Base-by-base conservation (phyloP, 2,113 vertebrate genomes). In the Thunnus thynnus region DNA sequence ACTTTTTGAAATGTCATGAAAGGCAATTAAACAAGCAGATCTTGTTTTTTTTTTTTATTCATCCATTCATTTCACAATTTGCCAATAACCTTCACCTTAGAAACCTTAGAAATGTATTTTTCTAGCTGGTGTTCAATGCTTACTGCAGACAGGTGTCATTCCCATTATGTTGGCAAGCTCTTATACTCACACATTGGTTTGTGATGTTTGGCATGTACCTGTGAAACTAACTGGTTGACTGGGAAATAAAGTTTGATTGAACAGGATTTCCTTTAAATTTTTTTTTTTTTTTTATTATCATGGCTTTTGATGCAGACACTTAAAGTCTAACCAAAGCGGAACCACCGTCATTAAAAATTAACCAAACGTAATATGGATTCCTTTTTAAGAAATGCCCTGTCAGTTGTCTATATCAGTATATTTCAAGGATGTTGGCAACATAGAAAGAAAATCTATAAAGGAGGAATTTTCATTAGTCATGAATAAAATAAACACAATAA, bases 401-500 rank as follows among this genome's bases (percentile, higher is more conserved):
- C 12, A 50, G 13, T 41, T 17, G 20, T 17, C 17, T 14, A 36
- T 2, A 44, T 2, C 12, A 46, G 32, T 17, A 48, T 32, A 50
- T 68, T 51, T 69, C 10, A 52, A 16, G 9, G 2, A 12, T 20
- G 13, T 46, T 48, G 1, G 9, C 14, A 62, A 17, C 13, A 62
- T 32, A 4, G 14, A 51, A 41, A 8, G 36, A 41, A 41, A 41
- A 9, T 41, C 14, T 10, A 70, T 27, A 2, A 18, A 18, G 2
- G 48, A 56, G 67, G 36, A 48, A 47, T 70, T 77, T 74, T 60
- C 8, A 16, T 86, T 54, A 52, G 67, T 67, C 5, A 0, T 58
- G 58, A 68, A 62, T 70, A 80, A 60, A 75, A 27, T n/a, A 63
- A 51, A 79, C 74, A 54, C 10, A 55, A 71, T 75, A 74, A 71